Evolutionary conservation across 30 jellyfish, hydroid and myxozoan species (phyloP), one percentile per base, ranked within the genome.

Genomic region (Chrysaora quinquecirrha): DNA sequence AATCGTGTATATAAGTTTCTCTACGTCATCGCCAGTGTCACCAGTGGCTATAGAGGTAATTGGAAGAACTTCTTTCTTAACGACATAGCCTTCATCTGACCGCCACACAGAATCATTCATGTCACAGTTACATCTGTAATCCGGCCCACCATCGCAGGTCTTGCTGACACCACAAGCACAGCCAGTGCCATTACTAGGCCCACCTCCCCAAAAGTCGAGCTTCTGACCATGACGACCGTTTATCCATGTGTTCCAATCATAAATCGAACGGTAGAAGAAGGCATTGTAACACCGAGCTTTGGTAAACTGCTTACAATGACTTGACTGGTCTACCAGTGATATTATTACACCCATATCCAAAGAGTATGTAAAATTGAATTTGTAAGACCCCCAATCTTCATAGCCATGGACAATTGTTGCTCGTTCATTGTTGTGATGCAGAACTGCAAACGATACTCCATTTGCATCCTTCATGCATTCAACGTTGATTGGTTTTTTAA

Each of bases 301-400:
- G 22, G 86, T 74, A 34, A 27, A 54, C 86, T 74, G 86, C 20
- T 56, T 29, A 61, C 86, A 74, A 30, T 20, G 14, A 1, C 20
- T 20, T 27, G 74, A 48, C 34, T 20, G 14, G 63, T 49, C 63
- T 9, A 74, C 75, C 18, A 74, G 52, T 16, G 18, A 14, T 1
- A 23, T 54, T 48, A 74, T 31, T 27, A 38, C 62, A 2, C 28
- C n/a, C 1, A 49, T 22, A 34, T 27, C 22, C 19, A 38, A 48
- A 1, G 48, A n/a, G 71, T 74, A 74, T 1, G 19, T 22, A 12
- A 74, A 25, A 12, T 21, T 52, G 14, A 27, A 30, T 38, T 52
- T 65, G 78, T 65, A 65, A 4, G 60, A 3, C 22, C 54, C 78
- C 20, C 19, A 21, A 12, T 23, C 23, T 1, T 65, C 58, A 22